A percentile compares a stretch with the other conserved stretches of the same genome.
These are phyloP conservation scores for Ceratina australensis DNA, from an alignment of 1,140 invertebrate species.

Conservation along the genomic window DNA sequence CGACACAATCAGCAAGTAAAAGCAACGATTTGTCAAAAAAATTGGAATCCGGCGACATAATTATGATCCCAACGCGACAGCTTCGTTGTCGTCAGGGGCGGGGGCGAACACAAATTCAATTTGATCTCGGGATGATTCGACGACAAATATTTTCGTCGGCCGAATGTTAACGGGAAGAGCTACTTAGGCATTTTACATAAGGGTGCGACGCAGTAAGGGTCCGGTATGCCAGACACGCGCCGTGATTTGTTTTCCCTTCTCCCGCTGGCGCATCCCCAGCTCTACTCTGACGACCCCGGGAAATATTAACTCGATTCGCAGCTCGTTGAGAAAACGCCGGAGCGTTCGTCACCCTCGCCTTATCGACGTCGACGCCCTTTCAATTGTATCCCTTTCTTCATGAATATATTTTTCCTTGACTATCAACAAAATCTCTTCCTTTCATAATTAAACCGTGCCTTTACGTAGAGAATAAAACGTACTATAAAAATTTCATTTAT, in stretches of 20 bases:
- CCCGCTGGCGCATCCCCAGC: constrained; percentile 27
- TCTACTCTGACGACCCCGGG: constrained; percentile 44
- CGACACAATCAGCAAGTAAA: too few relatives aligned
- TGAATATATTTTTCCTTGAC: too few relatives aligned
- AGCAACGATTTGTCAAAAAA: neutral
- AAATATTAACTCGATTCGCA: constrained; percentile 67
- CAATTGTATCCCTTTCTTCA: neutral
- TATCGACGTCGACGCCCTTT: constrained; percentile 2
- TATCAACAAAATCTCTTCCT: too few relatives aligned
- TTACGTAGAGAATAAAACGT: too few relatives aligned
- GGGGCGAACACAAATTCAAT: constrained; percentile 57
- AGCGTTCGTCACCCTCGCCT: constrained; percentile 28
- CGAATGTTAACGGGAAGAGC: constrained; percentile 62
- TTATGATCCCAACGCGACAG: constrained; percentile 46
- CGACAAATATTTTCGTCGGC: constrained; percentile 73
- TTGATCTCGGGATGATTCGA: constrained; percentile 64
- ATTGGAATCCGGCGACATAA: neutral
- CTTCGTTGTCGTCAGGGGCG: neutral
- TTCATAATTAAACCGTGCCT: too few relatives aligned
- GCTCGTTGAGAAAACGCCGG: constrained; percentile 49
- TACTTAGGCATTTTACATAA: constrained; percentile 75
- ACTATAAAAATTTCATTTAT: too few relatives aligned
- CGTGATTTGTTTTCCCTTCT: constrained; percentile 76
- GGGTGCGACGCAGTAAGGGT: constrained; percentile 74
- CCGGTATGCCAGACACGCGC: constrained; percentile 77